Evolutionary conservation across 2,888 invertebrate species (phyloP).

Genomic region (Drosophila buzzatii): DNA sequence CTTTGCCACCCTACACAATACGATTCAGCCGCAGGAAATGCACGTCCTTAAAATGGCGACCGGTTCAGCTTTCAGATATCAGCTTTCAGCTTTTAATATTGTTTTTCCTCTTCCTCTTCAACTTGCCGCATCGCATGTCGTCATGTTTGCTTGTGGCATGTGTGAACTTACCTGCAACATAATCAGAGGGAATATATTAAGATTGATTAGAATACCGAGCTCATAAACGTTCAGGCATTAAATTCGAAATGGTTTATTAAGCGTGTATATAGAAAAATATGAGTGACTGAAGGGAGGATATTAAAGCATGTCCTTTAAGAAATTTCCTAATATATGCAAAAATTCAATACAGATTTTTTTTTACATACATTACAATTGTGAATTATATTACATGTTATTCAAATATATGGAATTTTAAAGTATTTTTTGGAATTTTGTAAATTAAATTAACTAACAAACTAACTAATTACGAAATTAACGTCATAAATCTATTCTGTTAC

Average conservation of each 20-base stretch:
- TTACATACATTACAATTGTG: not conserved
- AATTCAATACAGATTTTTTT: not conserved
- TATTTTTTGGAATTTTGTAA: not conserved
- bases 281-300: not conserved
- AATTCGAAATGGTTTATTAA: conserved; percentile 16
- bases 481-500: not conserved
- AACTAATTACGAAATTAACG: not conserved
- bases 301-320: not conserved
- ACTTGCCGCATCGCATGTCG: conserved; percentile 35
- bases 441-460: not conserved
- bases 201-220: conserved; percentile 51
- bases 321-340: not conserved
- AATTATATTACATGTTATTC: not conserved
- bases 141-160: conserved; percentile 32
- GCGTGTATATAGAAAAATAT: not conserved
- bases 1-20: conserved; percentile 17
- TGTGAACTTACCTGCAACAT: conserved; percentile 62
- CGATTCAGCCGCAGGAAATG: conserved; percentile 66
- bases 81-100: conserved; percentile 30
- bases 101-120: conserved; percentile 28
- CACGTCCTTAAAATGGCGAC: conserved; percentile 71
- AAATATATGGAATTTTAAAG: not conserved
- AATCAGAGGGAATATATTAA: conserved; percentile 52
- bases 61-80: conserved; percentile 14
- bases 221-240: conserved; percentile 6